Conservation (phyloP, 2,113 vertebrate species). For the Pyrgilauda ruficollis region DNA sequence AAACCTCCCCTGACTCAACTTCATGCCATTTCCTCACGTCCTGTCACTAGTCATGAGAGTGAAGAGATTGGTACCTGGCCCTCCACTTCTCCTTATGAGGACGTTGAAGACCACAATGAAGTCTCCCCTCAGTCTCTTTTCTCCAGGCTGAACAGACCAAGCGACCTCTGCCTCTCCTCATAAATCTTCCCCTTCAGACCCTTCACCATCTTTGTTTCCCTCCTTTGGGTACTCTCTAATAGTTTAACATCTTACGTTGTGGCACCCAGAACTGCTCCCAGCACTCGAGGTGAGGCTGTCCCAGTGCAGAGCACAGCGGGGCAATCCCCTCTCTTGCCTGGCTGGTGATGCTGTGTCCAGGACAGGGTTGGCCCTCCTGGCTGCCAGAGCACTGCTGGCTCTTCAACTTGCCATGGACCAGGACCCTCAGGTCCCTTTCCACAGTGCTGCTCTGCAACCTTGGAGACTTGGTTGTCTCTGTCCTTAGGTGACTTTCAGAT, state of each 20-base stretch:
- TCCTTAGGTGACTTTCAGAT: background rate
- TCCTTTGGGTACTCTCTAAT: background rate
- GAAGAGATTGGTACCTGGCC: fast-evolving
- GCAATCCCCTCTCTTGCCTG: fast-evolving
- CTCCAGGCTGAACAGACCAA: background rate
- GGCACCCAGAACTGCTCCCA: background rate
- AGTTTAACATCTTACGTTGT: background rate
- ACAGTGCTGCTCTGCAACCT: background rate
- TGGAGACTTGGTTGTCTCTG: background rate
- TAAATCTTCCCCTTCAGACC: background rate
- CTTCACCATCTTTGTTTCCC: background rate
- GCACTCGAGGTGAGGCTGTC: fast-evolving
- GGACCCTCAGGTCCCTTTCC: fast-evolving
- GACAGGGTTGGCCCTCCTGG: fast-evolving
- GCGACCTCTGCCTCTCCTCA: background rate
- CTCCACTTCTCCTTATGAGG: background rate
- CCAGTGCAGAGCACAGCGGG: fast-evolving
- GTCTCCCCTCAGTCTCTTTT: background rate
- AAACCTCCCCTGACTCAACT: background rate
- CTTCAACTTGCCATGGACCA: background rate
- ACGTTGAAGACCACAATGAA: background rate
- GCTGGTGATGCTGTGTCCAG: fast-evolving
- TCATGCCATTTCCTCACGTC: fast-evolving
- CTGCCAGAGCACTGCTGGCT: background rate
- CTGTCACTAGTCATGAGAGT: background rate